These are phyloP conservation scores for Rhabdomys dilectus DNA, from an alignment of 2,113 vertebrate species.

Conservation along the genomic window DNA sequence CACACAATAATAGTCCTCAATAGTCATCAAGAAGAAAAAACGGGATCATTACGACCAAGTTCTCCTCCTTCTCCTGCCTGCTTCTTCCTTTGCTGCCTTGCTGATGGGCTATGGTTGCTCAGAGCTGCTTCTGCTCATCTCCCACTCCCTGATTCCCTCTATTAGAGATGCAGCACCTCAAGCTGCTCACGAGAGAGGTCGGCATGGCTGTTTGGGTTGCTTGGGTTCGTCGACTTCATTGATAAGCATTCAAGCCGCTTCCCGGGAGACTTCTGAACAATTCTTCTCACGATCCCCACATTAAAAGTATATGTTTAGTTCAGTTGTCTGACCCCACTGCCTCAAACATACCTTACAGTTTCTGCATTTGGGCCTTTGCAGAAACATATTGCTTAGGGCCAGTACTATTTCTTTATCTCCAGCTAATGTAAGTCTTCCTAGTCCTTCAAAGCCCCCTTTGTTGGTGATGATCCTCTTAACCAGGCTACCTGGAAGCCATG, in stretches of 20 bases:
- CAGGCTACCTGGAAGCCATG: background rate
- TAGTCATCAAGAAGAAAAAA: constrained; percentile 6
- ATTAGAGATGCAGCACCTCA: background rate
- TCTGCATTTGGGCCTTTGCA: background rate
- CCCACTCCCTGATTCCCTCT: background rate
- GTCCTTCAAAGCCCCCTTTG: background rate
- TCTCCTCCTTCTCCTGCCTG: background rate
- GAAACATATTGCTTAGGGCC: background rate
- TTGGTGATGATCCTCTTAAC: background rate
- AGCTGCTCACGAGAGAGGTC: background rate
- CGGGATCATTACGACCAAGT: background rate
- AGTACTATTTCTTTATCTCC: background rate
- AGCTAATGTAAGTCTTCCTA: background rate
- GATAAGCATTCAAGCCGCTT: background rate
- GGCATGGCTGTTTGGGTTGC: background rate
- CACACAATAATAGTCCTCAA: constrained; percentile 51
- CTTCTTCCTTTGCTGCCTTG: background rate
- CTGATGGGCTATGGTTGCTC: background rate
- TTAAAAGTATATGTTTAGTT: background rate
- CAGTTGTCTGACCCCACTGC: background rate
- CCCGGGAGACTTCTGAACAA: background rate
- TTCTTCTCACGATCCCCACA: background rate
- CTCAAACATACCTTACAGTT: background rate
- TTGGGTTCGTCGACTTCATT: background rate
- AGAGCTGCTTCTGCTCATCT: background rate